Conservation (phyloP, 2,797 vertebrate species). For the Megalops cyprinoides region DNA sequence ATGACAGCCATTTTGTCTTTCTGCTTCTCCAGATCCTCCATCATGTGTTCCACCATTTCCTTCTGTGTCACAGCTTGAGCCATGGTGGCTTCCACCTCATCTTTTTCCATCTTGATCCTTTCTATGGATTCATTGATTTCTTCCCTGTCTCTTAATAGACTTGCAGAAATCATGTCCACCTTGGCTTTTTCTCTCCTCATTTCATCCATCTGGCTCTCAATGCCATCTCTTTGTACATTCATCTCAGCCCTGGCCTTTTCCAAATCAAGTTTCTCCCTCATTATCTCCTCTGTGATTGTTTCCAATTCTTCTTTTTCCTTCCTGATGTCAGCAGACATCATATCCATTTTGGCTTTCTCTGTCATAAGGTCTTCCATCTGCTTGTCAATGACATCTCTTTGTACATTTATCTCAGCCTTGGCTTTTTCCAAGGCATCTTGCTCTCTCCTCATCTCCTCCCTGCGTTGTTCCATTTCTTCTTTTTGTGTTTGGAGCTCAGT, state of each 20-base stretch:
- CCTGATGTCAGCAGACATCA: conserved; percentile 17
- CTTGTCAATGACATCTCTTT: conserved; percentile 7
- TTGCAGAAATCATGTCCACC: no score
- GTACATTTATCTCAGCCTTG: conserved; percentile 28
- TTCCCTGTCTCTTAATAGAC: not conserved
- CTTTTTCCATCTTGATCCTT: conserved; percentile 10
- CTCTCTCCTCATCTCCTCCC: conserved; percentile 14
- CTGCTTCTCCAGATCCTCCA: no score
- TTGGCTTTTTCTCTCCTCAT: not conserved
- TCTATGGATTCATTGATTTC: not conserved
- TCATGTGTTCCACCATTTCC: no score
- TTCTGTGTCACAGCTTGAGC: not conserved
- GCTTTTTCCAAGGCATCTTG: conserved; percentile 8
- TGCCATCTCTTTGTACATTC: not conserved
- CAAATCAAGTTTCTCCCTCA: conserved; percentile 14
- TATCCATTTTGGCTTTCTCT: conserved; percentile 13
- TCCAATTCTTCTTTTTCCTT: conserved; percentile 37
- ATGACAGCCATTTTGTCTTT: no score
- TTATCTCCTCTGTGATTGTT: conserved; percentile 56
- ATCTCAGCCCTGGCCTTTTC: conserved; percentile 9
- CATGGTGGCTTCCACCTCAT: conserved; percentile 22
- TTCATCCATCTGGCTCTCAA: not conserved
- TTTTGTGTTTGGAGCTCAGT: conserved; percentile 31
- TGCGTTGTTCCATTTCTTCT: not conserved
- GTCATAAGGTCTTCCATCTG: conserved; percentile 1